Base-by-base conservation (phyloP, 2,113 vertebrate species). In the Collichthys lucidus region DNA sequence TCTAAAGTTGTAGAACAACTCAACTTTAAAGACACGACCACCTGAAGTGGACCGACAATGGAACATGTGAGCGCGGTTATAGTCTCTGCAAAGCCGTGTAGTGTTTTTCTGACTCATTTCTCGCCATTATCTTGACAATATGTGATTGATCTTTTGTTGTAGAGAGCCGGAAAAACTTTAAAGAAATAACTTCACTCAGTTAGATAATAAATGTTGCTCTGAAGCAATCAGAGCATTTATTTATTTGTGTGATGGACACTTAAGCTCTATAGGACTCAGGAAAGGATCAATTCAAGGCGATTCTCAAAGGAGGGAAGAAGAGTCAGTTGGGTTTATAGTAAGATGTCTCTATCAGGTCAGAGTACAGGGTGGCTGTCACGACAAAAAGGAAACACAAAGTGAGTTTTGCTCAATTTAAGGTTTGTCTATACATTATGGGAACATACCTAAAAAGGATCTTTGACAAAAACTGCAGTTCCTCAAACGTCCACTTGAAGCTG, bases 1-100 rank as follows among this genome's bases (percentile, higher is more conserved):
- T 85, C 5, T 31, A 77, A 89, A 87, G 85, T 85, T 88, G 68
- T 29, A n/a, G 56, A 80, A 65, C 49, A 73, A 80, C 84, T 86
- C 2, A 77, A 83, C 86, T 88, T 89, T 81, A 64, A 26, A 57
- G 55, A 80, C 11, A 42, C 67, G 44, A 66, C 60, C 75, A 14
- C 44, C 74, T 47, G 62, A 52, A 88, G 83, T 59, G 67, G 53
- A 64, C 62, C 31, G 29, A 26, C 15, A 52, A 55, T 4, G 26
- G n/a, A 56, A 64, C 44, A 40, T 12, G 16, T 1, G 11, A 14
- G n/a, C 59, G 72, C 9, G 5, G 55, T 14, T 26, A 0, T 52
- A 8, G 16, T 19, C 35, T 11, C 20, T 31, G 40, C 26, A 16
- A 1, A 50, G 11, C n/a, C n/a, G 5, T 16, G 42, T 29, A 79